Conservation (phyloP, 2,888 invertebrate genomes). For the Melanotus villosus region DNA sequence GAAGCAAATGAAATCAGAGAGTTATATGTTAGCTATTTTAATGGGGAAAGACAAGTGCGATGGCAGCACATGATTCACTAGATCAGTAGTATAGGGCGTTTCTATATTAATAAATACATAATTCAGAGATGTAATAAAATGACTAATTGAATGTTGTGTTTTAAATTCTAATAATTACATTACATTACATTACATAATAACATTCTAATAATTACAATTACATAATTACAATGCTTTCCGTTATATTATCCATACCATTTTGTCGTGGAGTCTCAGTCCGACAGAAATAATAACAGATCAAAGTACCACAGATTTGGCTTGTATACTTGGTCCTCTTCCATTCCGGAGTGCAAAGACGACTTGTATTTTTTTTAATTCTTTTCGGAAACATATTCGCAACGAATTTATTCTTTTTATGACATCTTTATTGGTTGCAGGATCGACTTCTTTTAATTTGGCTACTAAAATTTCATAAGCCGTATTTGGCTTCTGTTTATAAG, state of each 20-base stretch:
- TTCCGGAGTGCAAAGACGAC: not conserved
- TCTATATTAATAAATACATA: too few species aligned
- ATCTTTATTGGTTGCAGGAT: not conserved
- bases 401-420: not conserved
- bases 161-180: too few species aligned
- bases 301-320: not conserved
- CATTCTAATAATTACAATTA: too few species aligned
- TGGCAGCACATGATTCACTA: too few species aligned
- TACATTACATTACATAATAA: too few species aligned
- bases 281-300: not conserved
- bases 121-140: too few species aligned
- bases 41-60: not conserved
- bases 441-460: not conserved
- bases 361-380: not conserved
- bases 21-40: not conserved
- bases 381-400: not conserved
- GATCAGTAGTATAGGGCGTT: too few species aligned
- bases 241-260: not conserved
- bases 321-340: not conserved
- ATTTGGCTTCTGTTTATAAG: not conserved
- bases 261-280: not conserved
- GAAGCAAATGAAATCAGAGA: not conserved
- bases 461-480: not conserved
- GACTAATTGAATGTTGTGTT: too few species aligned
- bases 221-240: not conserved